Conservation (phyloP, 2,888 invertebrate species). For the Carpatolechia fugitivella region DNA sequence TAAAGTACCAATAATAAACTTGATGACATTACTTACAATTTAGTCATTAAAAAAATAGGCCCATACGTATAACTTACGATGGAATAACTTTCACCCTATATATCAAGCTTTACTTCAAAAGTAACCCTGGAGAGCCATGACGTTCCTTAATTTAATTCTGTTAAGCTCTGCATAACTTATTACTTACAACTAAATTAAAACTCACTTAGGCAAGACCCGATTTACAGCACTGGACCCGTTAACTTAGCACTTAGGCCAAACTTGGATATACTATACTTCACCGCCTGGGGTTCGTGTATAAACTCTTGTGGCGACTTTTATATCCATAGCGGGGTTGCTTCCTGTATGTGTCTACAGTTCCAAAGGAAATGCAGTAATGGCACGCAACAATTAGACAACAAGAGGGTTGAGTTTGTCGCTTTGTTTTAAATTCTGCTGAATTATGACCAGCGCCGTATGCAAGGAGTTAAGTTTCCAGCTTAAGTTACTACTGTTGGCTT, state of each 20-base stretch:
- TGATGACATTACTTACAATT: no score
- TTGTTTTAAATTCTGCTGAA: slow-evolving; percentile 57
- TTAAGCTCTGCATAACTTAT: slow-evolving; percentile 11
- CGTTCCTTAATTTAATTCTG: slow-evolving; percentile 10
- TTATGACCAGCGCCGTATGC: slow-evolving; percentile 48
- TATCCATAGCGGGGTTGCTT: neutral
- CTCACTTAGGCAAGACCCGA: slow-evolving; percentile 34
- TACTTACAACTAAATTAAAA: slow-evolving; percentile 33
- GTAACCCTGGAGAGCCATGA: slow-evolving; percentile 1
- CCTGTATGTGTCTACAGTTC: neutral
- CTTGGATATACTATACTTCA: slow-evolving; percentile 59
- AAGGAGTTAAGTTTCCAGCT: slow-evolving; percentile 52
- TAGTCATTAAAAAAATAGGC: no score
- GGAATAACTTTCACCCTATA: no score
- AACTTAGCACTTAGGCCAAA: slow-evolving; percentile 61
- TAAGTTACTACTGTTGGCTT: slow-evolving; percentile 50
- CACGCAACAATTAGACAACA: neutral
- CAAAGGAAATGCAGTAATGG: neutral
- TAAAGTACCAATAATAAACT: no score
- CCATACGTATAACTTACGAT: no score
- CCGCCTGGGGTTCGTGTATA: slow-evolving; percentile 36
- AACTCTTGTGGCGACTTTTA: neutral
- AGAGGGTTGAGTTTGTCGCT: no score
- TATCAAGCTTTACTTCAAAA: neutral
- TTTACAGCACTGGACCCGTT: slow-evolving; percentile 32